Evolutionary conservation across 92 coral and sea anemone genomes (phyloP).

Genomic region (Porites evermanni): DNA sequence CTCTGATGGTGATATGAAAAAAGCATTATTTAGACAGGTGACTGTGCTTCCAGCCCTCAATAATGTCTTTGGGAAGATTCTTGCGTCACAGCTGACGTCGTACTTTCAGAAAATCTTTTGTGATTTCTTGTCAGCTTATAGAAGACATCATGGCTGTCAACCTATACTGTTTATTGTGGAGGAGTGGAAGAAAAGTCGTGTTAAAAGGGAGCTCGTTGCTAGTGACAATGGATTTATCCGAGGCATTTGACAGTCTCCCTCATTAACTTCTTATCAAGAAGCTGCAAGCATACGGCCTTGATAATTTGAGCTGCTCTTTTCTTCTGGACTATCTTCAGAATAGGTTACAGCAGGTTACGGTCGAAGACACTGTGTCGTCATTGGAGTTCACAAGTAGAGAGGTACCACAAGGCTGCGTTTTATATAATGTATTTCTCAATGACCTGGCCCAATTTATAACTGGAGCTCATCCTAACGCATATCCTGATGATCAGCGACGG

Average conservation of each 20-base stretch:
- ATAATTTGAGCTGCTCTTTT: not conserved
- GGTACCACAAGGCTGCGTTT: constrained; percentile 2
- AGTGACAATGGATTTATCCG: too few relatives aligned
- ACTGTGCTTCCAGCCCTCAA: constrained; percentile 33
- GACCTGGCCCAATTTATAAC: constrained; percentile 8
- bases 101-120: not conserved
- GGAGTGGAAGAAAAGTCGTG: too few relatives aligned
- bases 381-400: too few relatives aligned
- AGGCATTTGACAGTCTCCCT: not conserved
- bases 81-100: not conserved
- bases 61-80: constrained; percentile 23
- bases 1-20: constrained; percentile 12
- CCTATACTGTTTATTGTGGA: too few relatives aligned
- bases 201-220: too few relatives aligned
- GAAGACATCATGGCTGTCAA: too few relatives aligned
- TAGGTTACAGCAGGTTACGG: not conserved
- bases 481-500: constrained; percentile 20
- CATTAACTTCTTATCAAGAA: constrained; percentile 17
- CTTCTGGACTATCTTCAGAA: not conserved
- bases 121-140: too few relatives aligned
- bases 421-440: constrained; percentile 23
- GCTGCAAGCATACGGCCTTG: constrained; percentile 18
- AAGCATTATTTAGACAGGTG: constrained; percentile 11
- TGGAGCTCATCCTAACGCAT: constrained; percentile 31
- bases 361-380: too few relatives aligned